These are phyloP conservation scores for Scophthalmus maximus DNA, from an alignment of 2,113 vertebrate genomes.

Conservation along the genomic window DNA sequence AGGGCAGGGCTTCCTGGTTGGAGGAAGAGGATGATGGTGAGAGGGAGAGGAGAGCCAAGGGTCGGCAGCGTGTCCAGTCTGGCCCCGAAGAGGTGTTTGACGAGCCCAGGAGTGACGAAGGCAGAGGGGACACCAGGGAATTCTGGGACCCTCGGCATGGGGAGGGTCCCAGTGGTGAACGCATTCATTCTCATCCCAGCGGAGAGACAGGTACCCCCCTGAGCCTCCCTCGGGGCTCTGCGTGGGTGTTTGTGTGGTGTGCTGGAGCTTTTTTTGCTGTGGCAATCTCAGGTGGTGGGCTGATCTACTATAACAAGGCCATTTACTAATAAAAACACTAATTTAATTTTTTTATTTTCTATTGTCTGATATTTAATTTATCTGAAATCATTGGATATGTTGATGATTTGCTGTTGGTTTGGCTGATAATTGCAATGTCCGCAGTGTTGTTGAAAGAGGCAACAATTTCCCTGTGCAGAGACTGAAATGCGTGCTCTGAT, in stretches of 20 bases:
- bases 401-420: slow-evolving; percentile 33
- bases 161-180: slow-evolving; percentile 55
- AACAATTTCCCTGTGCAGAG: not conserved
- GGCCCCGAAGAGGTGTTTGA: slow-evolving; percentile 72
- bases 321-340: slow-evolving; percentile 27
- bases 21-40: slow-evolving; percentile 45
- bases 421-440: slow-evolving; percentile 6
- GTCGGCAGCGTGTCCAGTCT: slow-evolving; percentile 57
- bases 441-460: not conserved
- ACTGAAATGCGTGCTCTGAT: slow-evolving; percentile 31
- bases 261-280: slow-evolving; percentile 42
- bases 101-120: slow-evolving; percentile 40
- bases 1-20: slow-evolving; percentile 42
- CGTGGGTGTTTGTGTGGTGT: slow-evolving; percentile 60
- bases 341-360: slow-evolving; percentile 7
- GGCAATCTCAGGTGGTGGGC: slow-evolving; percentile 66
- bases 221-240: slow-evolving; percentile 37
- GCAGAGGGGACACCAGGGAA: slow-evolving; percentile 41
- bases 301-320: not conserved
- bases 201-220: slow-evolving; percentile 87
- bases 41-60: slow-evolving; percentile 42
- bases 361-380: slow-evolving; percentile 4
- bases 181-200: slow-evolving; percentile 47
- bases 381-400: not conserved
- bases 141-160: slow-evolving; percentile 34